Evolutionary conservation across 2,113 vertebrate species (phyloP), one percentile per base, ranked within the genome.

Genomic region (Hyperopisus bebe): DNA sequence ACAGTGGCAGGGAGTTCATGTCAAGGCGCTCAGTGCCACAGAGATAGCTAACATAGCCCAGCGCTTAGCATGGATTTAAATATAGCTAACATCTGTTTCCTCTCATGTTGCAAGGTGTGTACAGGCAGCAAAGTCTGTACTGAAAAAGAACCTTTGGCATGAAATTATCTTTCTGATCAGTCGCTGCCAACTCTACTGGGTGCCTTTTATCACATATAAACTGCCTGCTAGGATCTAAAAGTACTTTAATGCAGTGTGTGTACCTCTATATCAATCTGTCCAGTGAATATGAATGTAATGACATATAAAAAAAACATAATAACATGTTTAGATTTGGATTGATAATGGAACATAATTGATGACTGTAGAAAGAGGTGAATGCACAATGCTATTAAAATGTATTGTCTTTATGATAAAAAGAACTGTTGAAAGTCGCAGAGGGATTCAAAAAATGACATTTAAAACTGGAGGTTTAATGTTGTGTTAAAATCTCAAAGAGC

Each of bases 1-100:
- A 19, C 24, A 53, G 66, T 62, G 31, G 17, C 84, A 88, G 62
- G 53, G 46, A 48, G 90, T 48, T 53, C 31, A 74, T 47, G 80
- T 47, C 13, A 74, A 24, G 88, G 24, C 88, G 9, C 77, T 77
- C 50, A 66, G 53, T 70, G 70, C 47, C 80, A 27, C 24, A 82
- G 55, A 48, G 47, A 31, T 62, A 31, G 55, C 62, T 35, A 89
- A n/a, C 88, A n/a, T 21, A 47, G 86, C 55, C 89, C 21, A 53
- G n/a, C 15, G 2, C 47, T 80, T 53, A 86, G 21, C 88, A 46
- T 31, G 42, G 42, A 27, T 87, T 87, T 86, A 86, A 84, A 77
- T 92, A 92, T 90, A 90, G 93, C 90, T 90, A 92, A 89, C 90
- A 89, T 86, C 47, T 88, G 50, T 89, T 1, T 87, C 83, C 19